Conservation (phyloP, 30 jellyfish, hydroid and myxozoan species). For the Morbakka virulenta region DNA sequence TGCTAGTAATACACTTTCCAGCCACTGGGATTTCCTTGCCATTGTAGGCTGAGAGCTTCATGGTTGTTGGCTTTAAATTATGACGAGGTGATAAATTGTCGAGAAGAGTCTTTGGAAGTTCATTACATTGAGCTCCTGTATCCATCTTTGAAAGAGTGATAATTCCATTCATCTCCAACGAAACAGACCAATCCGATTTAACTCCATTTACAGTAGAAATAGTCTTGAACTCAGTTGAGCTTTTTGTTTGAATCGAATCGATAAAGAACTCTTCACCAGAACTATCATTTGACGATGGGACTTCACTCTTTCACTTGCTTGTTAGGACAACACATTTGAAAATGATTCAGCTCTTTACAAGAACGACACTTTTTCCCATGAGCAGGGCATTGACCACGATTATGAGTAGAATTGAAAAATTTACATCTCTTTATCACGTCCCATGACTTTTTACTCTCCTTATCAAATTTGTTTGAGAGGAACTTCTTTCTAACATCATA, state of each 20-base stretch:
- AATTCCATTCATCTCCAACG: slow-evolving; percentile 11
- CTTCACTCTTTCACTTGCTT: slow-evolving; percentile 10
- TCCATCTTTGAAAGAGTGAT: slow-evolving; percentile 18
- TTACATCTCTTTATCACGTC: too few relatives aligned
- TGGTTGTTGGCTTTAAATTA: slow-evolving; percentile 35
- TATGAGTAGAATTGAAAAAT: too few relatives aligned
- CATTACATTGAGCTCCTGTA: slow-evolving; percentile 48
- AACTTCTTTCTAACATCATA: neutral
- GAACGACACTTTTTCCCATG: too few relatives aligned
- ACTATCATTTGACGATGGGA: slow-evolving; percentile 10
- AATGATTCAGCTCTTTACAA: slow-evolving; percentile 6
- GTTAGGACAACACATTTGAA: slow-evolving; percentile 17
- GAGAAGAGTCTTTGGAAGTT: neutral
- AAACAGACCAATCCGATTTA: slow-evolving; percentile 18
- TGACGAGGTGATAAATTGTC: slow-evolving; percentile 48
- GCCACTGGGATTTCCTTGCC: neutral
- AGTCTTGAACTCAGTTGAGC: too few relatives aligned
- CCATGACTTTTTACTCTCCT: too few relatives aligned
- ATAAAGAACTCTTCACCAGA: slow-evolving; percentile 1
- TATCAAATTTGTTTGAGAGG: slow-evolving; percentile 2
- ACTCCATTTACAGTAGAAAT: too few relatives aligned
- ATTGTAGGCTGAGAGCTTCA: slow-evolving; percentile 37
- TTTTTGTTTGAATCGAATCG: too few relatives aligned
- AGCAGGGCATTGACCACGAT: too few relatives aligned
- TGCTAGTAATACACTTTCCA: too few relatives aligned